Evolutionary conservation across 2,797 vertebrate species (phyloP), one percentile per base, ranked within the genome.

Genomic region (Choloepus didactylus): DNA sequence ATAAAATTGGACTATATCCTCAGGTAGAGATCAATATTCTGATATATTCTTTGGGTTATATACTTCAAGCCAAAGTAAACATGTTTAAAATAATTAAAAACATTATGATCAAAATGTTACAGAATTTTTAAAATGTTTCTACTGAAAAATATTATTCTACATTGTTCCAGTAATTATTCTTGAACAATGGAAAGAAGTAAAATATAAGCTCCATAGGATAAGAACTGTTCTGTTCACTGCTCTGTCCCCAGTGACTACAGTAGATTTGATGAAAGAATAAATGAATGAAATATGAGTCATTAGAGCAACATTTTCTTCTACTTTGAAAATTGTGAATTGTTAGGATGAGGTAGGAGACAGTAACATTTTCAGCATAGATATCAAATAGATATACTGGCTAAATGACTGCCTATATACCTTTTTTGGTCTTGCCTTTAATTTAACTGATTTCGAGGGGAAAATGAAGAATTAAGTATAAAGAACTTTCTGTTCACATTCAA

Each of bases 31-130:
- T 38, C 29, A 66, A 60, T 72, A 93, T 75, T 88, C 64, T 89
- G 66, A 79, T 82, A 18, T 54, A 86, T 56, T 66, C 23, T 80
- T 69, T 88, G 14, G 18, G 54, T 25, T 87, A 80, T 29, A 89
- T 64, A 75, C 76, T 59, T 92, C 23, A 92, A 88, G 69, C 49
- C 49, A 82, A 96, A 93, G 35, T 87, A 92, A 95, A 87, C 15
- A 14, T 80, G 46, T 76, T 96, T 9, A 82, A 95, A 97, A 85
- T 86, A 80, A 51, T 35, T 82, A 73, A 94, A 94, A 85, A 75
- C 19, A 70, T 29, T 59, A 64, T 41, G 64, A 92, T 51, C 79
- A 93, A 91, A 94, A 90, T 67, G n/a, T 66, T 59, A 80, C 85
- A 85, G 49, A 27, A 70, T 11, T 25, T 85, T 82, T 94, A 44